A percentile compares a stretch with the other conserved stretches of the same genome.
Evolutionary conservation across 2,888 invertebrate species (phyloP).

Genomic region (Rhopalosiphum nymphaeae): DNA sequence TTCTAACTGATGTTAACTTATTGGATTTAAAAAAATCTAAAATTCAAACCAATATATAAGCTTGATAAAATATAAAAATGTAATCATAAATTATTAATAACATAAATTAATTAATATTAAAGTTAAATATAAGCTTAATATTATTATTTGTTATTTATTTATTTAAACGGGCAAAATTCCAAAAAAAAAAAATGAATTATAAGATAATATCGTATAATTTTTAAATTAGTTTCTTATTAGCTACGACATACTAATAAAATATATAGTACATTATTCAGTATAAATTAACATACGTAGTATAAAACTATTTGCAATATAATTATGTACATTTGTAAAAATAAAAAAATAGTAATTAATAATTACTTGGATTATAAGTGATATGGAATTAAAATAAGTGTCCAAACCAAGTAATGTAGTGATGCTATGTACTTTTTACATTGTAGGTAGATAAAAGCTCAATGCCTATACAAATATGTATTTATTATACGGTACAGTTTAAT

Average conservation of each 20-base stretch:
- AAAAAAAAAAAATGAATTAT: no score
- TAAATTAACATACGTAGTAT: no score
- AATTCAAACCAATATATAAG: background rate
- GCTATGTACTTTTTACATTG: background rate
- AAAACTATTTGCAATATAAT: no score
- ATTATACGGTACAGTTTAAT: background rate
- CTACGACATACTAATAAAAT: no score
- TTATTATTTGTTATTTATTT: no score
- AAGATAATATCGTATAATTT: no score
- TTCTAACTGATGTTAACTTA: background rate
- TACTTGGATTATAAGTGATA: no score
- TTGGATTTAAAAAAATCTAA: background rate
- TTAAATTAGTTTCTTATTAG: no score
- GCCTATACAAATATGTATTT: background rate
- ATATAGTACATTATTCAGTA: no score
- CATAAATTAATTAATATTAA: background rate
- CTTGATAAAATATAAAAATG: background rate
- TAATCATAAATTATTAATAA: background rate
- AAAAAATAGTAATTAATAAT: no score
- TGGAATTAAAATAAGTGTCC: background rate
- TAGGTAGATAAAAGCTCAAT: background rate
- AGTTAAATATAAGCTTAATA: background rate
- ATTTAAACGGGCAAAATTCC: no score
- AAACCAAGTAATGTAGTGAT: background rate
- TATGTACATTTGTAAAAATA: no score